Conservation (phyloP, 1,140 invertebrate genomes). For the Cyrtorhinus lividipennis region DNA sequence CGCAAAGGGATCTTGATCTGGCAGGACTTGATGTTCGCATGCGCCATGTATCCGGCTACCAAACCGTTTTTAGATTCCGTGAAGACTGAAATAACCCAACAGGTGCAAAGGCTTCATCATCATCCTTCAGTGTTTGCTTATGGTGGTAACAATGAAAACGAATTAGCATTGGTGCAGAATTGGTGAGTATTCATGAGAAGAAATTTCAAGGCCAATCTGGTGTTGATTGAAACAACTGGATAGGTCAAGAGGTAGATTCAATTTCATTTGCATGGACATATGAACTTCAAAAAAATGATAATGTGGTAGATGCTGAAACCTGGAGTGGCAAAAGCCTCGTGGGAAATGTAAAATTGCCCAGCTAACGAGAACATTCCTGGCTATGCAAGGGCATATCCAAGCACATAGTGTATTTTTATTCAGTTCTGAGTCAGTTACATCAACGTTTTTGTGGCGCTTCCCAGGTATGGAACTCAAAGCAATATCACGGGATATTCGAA, state of each 20-base stretch:
- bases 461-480: slow-evolving; percentile 44
- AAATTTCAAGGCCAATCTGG: background rate
- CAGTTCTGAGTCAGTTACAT: too few species aligned
- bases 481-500: slow-evolving; percentile 45
- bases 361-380: too few species aligned
- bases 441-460: too few species aligned
- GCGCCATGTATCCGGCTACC: slow-evolving; percentile 79
- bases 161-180: slow-evolving; percentile 67
- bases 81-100: slow-evolving; percentile 61
- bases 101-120: slow-evolving; percentile 67
- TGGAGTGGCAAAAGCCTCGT: too few species aligned
- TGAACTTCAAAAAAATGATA: too few species aligned
- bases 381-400: too few species aligned
- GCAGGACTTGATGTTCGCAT: slow-evolving; percentile 98
- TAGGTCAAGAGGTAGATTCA: background rate
- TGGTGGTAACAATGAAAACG: slow-evolving; percentile 97
- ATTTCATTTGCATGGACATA: background rate
- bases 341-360: too few species aligned
- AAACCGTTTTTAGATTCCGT: slow-evolving; percentile 59
- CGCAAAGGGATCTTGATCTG: slow-evolving; percentile 68
- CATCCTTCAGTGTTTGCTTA: slow-evolving; percentile 81
- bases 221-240: background rate
- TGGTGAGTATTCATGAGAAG: slow-evolving; percentile 44
- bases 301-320: too few species aligned
- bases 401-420: too few species aligned